These are phyloP conservation scores for Drosophila leontia DNA, from an alignment of 1,140 invertebrate species.

Conservation along the genomic window DNA sequence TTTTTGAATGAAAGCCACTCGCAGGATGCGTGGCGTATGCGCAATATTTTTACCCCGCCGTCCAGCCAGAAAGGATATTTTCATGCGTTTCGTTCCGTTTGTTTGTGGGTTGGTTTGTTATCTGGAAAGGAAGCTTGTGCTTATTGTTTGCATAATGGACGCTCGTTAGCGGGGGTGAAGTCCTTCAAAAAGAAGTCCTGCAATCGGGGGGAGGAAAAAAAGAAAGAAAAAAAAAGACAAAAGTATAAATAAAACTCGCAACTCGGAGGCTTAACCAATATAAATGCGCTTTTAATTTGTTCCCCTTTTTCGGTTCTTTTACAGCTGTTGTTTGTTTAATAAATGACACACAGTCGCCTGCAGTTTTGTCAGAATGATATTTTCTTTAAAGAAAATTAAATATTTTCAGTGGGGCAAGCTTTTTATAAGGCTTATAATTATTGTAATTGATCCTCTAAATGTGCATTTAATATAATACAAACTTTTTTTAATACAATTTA, in stretches of 20 bases:
- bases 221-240: conserved; percentile 1
- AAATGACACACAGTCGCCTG: conserved; percentile 48
- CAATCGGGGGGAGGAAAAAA: neutral
- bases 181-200: conserved; percentile 11
- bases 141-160: conserved; percentile 83
- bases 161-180: conserved; percentile 73
- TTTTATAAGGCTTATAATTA: neutral
- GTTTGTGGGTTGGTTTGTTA: conserved; percentile 53
- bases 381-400: conserved; percentile 36
- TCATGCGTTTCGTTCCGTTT: conserved; percentile 30
- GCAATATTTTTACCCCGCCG: conserved; percentile 60
- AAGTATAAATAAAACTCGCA: conserved; percentile 17
- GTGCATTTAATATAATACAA: too few species aligned
- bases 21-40: conserved; percentile 64
- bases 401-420: neutral
- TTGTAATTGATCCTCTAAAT: neutral
- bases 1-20: conserved; percentile 79
- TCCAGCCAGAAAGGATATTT: conserved; percentile 25
- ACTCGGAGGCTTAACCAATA: conserved; percentile 59
- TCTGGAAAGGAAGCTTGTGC: conserved; percentile 70
- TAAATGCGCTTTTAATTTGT: conserved; percentile 83
- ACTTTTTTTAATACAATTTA: too few species aligned
- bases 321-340: conserved; percentile 56
- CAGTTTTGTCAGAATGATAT: conserved; percentile 11
- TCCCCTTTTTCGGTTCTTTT: conserved; percentile 21